A percentile compares a stretch with the other conserved stretches of the same genome.
Conservation (phyloP, 1,140 invertebrate species). For the Spodoptera litura region DNA sequence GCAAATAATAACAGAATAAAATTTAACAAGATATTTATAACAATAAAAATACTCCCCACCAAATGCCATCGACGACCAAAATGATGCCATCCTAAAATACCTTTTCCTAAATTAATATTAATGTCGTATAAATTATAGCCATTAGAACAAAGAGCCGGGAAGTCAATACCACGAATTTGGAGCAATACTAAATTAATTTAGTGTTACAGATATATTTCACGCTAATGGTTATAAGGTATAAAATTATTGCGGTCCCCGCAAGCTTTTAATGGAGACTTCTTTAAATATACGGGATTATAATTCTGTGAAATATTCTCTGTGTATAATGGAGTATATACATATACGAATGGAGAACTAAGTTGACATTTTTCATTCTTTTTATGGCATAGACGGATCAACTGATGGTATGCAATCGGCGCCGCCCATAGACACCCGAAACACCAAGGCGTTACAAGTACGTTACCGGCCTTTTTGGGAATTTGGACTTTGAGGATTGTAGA, state of each 20-base stretch:
- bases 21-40: too few species aligned
- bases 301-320: constrained; percentile 12
- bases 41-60: too few species aligned
- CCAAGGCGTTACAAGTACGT: too few species aligned
- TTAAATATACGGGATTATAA: constrained; percentile 27
- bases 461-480: too few species aligned
- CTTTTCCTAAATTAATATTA: not conserved
- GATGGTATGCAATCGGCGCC: too few species aligned
- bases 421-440: too few species aligned
- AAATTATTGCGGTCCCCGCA: not conserved
- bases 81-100: not conserved
- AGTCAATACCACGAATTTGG: constrained; percentile 15
- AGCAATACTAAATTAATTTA: constrained; percentile 7
- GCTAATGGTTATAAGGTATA: not conserved
- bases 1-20: too few species aligned
- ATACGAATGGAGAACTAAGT: not conserved
- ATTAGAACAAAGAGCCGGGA: constrained; percentile 19
- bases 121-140: constrained; percentile 4
- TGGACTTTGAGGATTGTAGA: too few species aligned
- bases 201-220: constrained; percentile 1
- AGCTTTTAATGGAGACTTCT: constrained; percentile 14
- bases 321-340: not conserved
- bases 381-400: too few species aligned
- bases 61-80: too few species aligned
- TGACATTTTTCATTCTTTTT: too few species aligned